phyloP scores from a whole-genome alignment of 2,113 vertebrate genomes.

The Otus sunia region DNA sequence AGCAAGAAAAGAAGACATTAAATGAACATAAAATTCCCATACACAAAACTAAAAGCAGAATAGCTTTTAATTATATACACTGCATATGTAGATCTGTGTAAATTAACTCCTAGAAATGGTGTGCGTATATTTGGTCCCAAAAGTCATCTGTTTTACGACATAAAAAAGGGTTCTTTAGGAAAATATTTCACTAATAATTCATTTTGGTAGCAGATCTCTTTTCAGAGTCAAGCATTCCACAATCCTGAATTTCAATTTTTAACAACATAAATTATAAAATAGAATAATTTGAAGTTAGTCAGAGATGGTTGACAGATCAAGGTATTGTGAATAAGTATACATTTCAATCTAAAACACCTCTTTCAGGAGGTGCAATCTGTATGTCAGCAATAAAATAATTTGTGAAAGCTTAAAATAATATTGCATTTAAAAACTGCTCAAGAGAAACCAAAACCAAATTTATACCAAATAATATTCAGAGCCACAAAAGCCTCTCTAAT shows the following conservation, averaged over 20 bases:
- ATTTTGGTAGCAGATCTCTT: background rate
- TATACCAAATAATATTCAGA: background rate
- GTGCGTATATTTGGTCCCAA: background rate
- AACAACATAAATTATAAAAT: background rate
- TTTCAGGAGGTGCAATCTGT: background rate
- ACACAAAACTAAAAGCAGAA: background rate
- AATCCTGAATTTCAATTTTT: background rate
- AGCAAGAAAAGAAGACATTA: background rate
- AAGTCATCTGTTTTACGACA: background rate
- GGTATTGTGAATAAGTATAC: background rate
- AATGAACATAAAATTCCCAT: background rate
- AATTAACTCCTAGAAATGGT: background rate
- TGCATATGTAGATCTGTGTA: background rate
- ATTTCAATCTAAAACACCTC: background rate
- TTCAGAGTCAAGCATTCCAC: background rate
- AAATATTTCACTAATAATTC: background rate
- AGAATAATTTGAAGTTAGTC: background rate
- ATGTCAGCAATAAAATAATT: background rate
- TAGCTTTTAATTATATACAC: accelerated
- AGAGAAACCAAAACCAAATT: background rate
- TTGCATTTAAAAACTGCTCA: background rate
- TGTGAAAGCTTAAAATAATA: background rate
- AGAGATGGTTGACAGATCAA: background rate
- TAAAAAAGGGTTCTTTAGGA: background rate
- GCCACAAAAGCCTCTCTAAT: background rate